phyloP scores from a whole-genome alignment of 2,888 invertebrate genomes.

The Oscheius sp. region DNA sequence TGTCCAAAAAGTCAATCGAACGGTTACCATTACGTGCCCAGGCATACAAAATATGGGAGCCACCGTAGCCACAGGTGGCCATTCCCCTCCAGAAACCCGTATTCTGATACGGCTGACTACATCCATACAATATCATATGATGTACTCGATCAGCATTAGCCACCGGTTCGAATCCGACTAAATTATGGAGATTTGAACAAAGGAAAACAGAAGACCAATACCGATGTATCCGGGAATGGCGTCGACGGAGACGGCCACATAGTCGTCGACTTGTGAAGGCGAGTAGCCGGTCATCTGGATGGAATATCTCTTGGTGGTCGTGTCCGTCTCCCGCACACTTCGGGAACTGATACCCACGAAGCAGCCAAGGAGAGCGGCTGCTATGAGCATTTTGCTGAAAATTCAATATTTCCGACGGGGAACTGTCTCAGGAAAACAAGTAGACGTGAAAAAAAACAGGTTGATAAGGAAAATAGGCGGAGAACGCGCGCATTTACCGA shows the following conservation, averaged over 20 bases:
- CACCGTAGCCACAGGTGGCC: slow-evolving; percentile 72
- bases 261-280: slow-evolving; percentile 66
- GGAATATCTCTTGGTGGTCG: slow-evolving; percentile 52
- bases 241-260: slow-evolving; percentile 67
- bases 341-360: background rate
- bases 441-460: background rate
- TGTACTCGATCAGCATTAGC: slow-evolving; percentile 78
- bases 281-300: slow-evolving; percentile 67
- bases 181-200: background rate
- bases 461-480: background rate
- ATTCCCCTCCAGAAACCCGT: slow-evolving; percentile 77
- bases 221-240: slow-evolving; percentile 71
- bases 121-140: slow-evolving; percentile 79
- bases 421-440: background rate
- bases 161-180: slow-evolving; percentile 77
- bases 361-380: slow-evolving; percentile 17
- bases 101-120: slow-evolving; percentile 76
- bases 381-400: slow-evolving; percentile 21
- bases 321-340: slow-evolving; percentile 15
- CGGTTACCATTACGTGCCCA: slow-evolving; percentile 78
- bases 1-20: too few species aligned
- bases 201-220: slow-evolving; percentile 34
- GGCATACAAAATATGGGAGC: slow-evolving; percentile 77
- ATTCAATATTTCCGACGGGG: background rate
- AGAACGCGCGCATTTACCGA: background rate